Conservation (phyloP, 2,797 vertebrate species). For the Valencia hispanica region DNA sequence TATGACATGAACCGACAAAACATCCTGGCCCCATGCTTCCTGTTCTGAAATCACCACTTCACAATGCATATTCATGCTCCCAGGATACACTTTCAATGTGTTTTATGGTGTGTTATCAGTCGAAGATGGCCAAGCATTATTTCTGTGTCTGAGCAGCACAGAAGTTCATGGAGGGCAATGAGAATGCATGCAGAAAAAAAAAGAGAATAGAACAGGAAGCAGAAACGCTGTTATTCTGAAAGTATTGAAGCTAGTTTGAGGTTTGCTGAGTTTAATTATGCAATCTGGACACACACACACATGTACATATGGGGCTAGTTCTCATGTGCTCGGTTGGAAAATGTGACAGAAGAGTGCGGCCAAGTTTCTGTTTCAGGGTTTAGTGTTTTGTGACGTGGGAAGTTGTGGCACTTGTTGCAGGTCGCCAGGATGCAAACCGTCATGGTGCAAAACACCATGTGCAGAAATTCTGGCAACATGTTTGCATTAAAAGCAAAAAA, state of each 20-base stretch:
- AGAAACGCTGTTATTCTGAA: constrained; percentile 15
- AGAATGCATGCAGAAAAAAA: constrained; percentile 7
- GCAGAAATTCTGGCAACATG: background rate
- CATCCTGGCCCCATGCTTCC: constrained; percentile 51
- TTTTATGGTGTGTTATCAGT: constrained; percentile 17
- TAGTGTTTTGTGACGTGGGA: constrained; percentile 8
- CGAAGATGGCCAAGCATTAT: background rate
- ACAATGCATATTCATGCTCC: constrained; percentile 46
- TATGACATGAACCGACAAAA: constrained; percentile 70
- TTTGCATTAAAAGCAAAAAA: background rate
- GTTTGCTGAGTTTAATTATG: constrained; percentile 45
- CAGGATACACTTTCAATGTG: constrained; percentile 19
- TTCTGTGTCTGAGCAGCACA: background rate
- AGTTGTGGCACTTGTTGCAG: background rate
- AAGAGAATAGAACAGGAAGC: constrained; percentile 58
- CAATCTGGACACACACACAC: constrained; percentile 39
- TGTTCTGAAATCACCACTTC: constrained; percentile 44
- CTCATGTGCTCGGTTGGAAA: constrained; percentile 53
- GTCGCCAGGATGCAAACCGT: background rate
- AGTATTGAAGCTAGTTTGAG: constrained; percentile 51
- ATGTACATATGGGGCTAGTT: constrained; percentile 10
- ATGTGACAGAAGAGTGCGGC: constrained; percentile 46
- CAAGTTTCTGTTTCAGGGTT: constrained; percentile 46
- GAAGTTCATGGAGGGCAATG: background rate
- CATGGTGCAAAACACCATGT: background rate